Evolutionary conservation across 1,140 invertebrate genomes (phyloP).

Genomic region (Cyclargus thomasi): DNA sequence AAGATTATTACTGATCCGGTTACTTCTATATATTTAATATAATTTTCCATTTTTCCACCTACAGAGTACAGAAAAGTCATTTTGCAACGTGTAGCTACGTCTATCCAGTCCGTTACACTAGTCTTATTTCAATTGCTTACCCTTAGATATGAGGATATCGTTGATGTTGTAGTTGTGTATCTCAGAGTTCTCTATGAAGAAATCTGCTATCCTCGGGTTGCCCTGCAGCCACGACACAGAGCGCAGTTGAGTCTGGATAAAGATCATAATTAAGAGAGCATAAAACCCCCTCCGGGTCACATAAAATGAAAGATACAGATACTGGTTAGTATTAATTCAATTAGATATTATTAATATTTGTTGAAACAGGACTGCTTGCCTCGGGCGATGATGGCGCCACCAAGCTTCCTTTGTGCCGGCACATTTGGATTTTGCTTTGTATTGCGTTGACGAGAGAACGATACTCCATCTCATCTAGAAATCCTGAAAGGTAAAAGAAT

Average conservation of each 20-base stretch:
- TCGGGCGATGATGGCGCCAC: slow-evolving; percentile 63
- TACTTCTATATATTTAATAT: too few species aligned
- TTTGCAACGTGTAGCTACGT: too few species aligned
- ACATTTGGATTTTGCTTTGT: slow-evolving; percentile 53
- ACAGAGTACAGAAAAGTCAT: too few species aligned
- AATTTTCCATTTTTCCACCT: too few species aligned
- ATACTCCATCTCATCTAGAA: slow-evolving; percentile 65
- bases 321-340: too few species aligned
- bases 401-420: slow-evolving; percentile 58
- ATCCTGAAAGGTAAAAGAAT: slow-evolving; percentile 34
- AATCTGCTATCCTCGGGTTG: slow-evolving; percentile 56
- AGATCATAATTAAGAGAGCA: too few species aligned
- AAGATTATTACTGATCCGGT: too few species aligned
- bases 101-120: not conserved
- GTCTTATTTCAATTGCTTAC: slow-evolving; percentile 29
- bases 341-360: too few species aligned
- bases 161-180: slow-evolving; percentile 58
- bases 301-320: not conserved
- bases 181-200: slow-evolving; percentile 59
- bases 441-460: slow-evolving; percentile 50
- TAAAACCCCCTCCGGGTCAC: not conserved
- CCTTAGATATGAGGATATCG: slow-evolving; percentile 57
- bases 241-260: slow-evolving; percentile 53
- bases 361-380: slow-evolving; percentile 27
- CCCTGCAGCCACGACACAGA: slow-evolving; percentile 59